Conservation (phyloP, 30 jellyfish, hydroid and myxozoan species). For the Rhopilema esculentum region DNA sequence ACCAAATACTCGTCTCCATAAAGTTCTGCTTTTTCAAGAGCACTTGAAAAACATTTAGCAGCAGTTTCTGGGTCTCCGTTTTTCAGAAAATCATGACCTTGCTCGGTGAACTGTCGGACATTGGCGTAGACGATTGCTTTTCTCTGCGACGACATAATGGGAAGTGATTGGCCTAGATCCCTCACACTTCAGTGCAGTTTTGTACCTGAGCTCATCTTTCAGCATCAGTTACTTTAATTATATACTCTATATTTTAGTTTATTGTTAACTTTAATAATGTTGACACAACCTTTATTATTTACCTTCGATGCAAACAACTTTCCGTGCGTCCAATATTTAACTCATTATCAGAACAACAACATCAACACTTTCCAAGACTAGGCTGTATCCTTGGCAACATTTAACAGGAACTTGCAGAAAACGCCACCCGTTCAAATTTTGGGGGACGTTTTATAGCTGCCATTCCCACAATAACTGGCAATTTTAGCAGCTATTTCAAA, state of each 20-base stretch:
- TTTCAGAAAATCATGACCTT: slow-evolving; percentile 76
- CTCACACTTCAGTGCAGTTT: too few species aligned
- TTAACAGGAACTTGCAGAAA: neutral
- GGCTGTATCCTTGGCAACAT: neutral
- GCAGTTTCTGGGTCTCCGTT: slow-evolving; percentile 74
- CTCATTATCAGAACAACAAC: neutral
- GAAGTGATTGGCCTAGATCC: too few species aligned
- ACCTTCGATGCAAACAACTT: neutral
- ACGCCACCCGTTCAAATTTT: too few species aligned
- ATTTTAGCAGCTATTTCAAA: too few species aligned
- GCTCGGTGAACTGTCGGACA: slow-evolving; percentile 71
- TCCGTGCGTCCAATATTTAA: neutral
- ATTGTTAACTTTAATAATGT: too few species aligned
- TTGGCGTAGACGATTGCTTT: slow-evolving; percentile 48
- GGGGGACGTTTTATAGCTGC: too few species aligned
- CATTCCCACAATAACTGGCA: too few species aligned
- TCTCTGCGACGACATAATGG: slow-evolving; percentile 56
- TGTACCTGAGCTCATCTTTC: too few species aligned
- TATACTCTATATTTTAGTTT: too few species aligned
- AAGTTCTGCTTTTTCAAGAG: slow-evolving; percentile 64
- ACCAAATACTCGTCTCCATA: slow-evolving; percentile 56
- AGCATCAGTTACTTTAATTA: too few species aligned
- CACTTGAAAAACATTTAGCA: slow-evolving; percentile 74
- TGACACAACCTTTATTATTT: too few species aligned
- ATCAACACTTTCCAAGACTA: neutral